phyloP scores from a whole-genome alignment of 1,140 invertebrate species.

The Drosophila teissieri region DNA sequence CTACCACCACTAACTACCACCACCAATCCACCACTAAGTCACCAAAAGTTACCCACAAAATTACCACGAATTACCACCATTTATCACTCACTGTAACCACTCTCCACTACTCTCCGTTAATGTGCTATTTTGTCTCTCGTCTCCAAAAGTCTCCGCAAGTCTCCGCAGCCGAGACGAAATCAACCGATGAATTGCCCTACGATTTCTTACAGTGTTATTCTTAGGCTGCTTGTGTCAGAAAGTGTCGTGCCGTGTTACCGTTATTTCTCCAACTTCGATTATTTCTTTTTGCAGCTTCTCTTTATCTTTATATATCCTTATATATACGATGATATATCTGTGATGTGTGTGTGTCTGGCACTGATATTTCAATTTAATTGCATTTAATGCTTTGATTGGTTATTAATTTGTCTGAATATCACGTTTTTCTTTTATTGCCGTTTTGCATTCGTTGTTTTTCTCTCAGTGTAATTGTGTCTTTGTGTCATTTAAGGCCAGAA shows the following conservation, averaged over 20 bases:
- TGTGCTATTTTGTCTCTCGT: constrained; percentile 60
- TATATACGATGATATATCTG: constrained; percentile 11
- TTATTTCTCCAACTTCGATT: constrained; percentile 64
- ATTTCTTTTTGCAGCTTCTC: constrained; percentile 54
- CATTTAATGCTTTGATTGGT: constrained; percentile 39
- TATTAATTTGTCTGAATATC: constrained; percentile 34
- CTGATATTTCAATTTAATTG: constrained; percentile 27
- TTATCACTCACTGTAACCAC: constrained; percentile 71
- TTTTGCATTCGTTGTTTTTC: constrained; percentile 34
- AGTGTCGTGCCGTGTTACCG: constrained; percentile 65
- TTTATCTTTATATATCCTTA: constrained; percentile 12
- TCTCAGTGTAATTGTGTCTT: constrained; percentile 56
- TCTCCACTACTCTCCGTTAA: constrained; percentile 62
- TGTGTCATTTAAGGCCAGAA: constrained; percentile 55
- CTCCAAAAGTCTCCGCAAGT: constrained; percentile 45
- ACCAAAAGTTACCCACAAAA: constrained; percentile 13
- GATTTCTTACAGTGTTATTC: constrained; percentile 75
- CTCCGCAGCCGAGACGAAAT: constrained; percentile 38
- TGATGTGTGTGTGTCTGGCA: constrained; percentile 39
- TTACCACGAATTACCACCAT: constrained; percentile 35
- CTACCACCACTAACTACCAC: constrained; percentile 36
- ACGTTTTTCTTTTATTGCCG: constrained; percentile 38
- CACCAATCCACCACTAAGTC: constrained; percentile 47
- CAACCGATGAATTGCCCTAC: constrained; percentile 50
- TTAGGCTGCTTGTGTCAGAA: constrained; percentile 68